phyloP scores from a whole-genome alignment of 92 coral and sea anemone species.

The Siderastrea siderea region DNA sequence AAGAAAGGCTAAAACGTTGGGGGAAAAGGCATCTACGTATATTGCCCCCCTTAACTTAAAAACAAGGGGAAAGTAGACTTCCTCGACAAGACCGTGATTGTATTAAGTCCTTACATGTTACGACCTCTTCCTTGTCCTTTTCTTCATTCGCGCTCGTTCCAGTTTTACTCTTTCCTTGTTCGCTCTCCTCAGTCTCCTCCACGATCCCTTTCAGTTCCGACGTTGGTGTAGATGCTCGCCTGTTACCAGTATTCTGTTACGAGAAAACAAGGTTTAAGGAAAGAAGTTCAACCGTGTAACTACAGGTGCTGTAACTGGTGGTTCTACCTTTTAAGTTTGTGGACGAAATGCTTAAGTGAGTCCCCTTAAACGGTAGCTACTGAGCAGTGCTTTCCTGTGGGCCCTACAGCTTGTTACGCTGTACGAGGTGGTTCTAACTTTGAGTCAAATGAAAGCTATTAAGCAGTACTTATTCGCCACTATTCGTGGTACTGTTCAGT shows the following conservation, averaged over 20 bases:
- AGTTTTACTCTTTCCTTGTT: slow-evolving; percentile 27
- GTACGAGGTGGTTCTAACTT: neutral
- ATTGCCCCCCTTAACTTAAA: too few relatives aligned
- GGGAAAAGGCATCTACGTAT: too few relatives aligned
- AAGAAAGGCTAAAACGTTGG: too few relatives aligned
- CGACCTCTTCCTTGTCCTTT: slow-evolving; percentile 13
- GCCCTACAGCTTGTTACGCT: too few relatives aligned
- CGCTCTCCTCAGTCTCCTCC: slow-evolving; percentile 87
- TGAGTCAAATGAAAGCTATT: neutral
- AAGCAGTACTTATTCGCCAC: neutral
- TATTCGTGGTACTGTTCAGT: neutral
- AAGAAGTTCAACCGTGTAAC: neutral
- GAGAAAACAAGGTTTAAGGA: neutral
- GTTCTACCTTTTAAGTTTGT: too few relatives aligned
- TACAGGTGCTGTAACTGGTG: too few relatives aligned
- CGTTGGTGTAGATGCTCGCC: slow-evolving; percentile 86
- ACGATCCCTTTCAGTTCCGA: slow-evolving; percentile 84
- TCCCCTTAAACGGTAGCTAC: too few relatives aligned
- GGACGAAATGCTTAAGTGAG: too few relatives aligned
- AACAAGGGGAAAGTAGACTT: too few relatives aligned
- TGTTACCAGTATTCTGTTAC: slow-evolving; percentile 63
- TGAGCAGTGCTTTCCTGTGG: too few relatives aligned
- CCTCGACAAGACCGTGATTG: too few relatives aligned
- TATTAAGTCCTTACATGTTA: slow-evolving; percentile 20
- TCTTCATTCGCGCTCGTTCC: slow-evolving; percentile 15